phyloP scores from a whole-genome alignment of 2,888 invertebrate genomes.

The Linnaemya vulpina region DNA sequence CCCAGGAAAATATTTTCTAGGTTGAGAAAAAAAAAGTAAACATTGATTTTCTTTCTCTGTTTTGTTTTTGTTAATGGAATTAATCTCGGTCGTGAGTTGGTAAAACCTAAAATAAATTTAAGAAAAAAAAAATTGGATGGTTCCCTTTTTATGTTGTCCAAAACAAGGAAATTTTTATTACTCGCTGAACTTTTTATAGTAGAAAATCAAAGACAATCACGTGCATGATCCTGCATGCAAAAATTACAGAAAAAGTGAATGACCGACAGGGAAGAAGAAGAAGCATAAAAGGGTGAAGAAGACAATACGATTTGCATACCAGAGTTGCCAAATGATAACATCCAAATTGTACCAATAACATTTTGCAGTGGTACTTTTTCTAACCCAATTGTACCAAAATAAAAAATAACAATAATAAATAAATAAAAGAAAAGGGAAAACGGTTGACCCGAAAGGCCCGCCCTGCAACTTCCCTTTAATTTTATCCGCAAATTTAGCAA shows the following conservation, averaged over 20 bases:
- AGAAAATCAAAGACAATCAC: not conserved
- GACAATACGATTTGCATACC: not conserved
- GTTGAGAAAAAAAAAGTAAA: constrained; percentile 6
- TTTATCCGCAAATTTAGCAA: too few relatives aligned
- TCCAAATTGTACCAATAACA: too few relatives aligned
- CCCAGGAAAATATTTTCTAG: constrained; percentile 20
- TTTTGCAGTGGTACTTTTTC: too few relatives aligned
- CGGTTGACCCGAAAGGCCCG: too few relatives aligned
- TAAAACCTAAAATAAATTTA: not conserved
- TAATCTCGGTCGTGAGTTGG: constrained; percentile 12
- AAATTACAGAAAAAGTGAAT: not conserved
- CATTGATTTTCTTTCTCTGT: too few relatives aligned
- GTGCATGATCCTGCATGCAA: not conserved
- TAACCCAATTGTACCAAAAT: too few relatives aligned
- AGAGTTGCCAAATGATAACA: too few relatives aligned
- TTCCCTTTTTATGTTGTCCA: not conserved
- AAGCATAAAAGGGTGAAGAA: not conserved
- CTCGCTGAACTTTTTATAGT: not conserved
- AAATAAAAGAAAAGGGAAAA: too few relatives aligned
- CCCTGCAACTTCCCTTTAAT: too few relatives aligned
- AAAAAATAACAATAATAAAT: too few relatives aligned
- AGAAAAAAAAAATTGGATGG: not conserved
- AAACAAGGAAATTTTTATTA: not conserved
- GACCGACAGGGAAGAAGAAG: not conserved
- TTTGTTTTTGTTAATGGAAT: not conserved